phyloP scores from a whole-genome alignment of 1,140 invertebrate species.

The Eumeta japonica region DNA sequence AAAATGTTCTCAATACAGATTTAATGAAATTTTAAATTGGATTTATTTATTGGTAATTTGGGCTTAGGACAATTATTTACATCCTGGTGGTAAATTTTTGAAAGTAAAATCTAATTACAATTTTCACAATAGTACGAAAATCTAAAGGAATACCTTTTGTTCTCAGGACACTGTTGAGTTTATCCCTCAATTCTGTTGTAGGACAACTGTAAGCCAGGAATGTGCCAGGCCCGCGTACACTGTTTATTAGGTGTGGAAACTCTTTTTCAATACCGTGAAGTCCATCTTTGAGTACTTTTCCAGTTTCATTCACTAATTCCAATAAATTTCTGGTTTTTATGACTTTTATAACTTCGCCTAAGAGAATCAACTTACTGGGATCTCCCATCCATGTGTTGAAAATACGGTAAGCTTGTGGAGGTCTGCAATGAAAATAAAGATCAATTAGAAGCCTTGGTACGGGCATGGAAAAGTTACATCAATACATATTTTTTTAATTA shows the following conservation, averaged over 20 bases:
- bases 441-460: no score
- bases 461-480: constrained; percentile 9
- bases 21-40: no score
- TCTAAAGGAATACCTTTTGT: no score
- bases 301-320: constrained; percentile 70
- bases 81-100: no score
- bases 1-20: no score
- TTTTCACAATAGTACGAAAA: no score
- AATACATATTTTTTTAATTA: no score
- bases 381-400: constrained; percentile 99
- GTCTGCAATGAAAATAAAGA: constrained; percentile 53
- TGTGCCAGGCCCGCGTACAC: constrained; percentile 86
- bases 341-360: constrained; percentile 84
- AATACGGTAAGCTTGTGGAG: constrained; percentile 82
- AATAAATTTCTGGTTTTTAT: constrained; percentile 84
- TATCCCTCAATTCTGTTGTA: constrained; percentile 70
- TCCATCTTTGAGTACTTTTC: constrained; percentile 75
- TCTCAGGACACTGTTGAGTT: constrained; percentile 73
- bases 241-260: constrained; percentile 72
- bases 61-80: no score
- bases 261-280: constrained; percentile 70
- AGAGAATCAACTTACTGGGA: constrained; percentile 86
- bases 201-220: constrained; percentile 84
- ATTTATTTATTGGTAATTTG: no score
- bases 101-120: no score